Evolutionary conservation across 2,888 invertebrate genomes (phyloP).

Genomic region (Nymphalis c-album): DNA sequence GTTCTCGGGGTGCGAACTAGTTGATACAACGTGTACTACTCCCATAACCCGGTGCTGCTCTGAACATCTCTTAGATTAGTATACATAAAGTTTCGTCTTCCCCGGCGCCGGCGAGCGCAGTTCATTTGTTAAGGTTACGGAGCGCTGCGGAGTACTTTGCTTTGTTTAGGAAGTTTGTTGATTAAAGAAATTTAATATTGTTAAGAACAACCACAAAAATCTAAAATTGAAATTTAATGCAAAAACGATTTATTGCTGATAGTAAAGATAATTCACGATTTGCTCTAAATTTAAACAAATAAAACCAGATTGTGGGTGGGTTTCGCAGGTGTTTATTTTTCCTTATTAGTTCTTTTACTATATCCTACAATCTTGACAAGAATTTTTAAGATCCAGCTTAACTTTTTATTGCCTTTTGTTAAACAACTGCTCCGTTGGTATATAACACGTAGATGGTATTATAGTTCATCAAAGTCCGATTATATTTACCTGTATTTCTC

Average conservation of each 20-base stretch:
- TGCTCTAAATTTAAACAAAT: too few relatives aligned
- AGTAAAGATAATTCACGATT: too few relatives aligned
- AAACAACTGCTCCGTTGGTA: neutral
- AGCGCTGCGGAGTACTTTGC: neutral
- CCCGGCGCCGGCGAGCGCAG: slow-evolving; percentile 5
- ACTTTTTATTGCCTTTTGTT: too few relatives aligned
- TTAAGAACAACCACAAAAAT: slow-evolving; percentile 5
- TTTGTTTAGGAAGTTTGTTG: slow-evolving; percentile 6
- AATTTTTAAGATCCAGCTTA: too few relatives aligned
- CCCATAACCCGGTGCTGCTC: neutral
- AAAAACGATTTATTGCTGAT: neutral
- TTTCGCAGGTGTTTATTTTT: too few relatives aligned
- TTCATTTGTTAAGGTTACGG: slow-evolving; percentile 2
- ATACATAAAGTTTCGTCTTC: slow-evolving; percentile 15
- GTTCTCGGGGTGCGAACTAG: neutral
- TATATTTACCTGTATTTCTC: too few relatives aligned
- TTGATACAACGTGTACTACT: slow-evolving; percentile 2
- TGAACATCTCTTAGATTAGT: slow-evolving; percentile 15
- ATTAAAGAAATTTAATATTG: slow-evolving; percentile 13
- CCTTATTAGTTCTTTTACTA: too few relatives aligned
- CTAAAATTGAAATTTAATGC: neutral
- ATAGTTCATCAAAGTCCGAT: too few relatives aligned
- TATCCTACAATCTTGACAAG: too few relatives aligned
- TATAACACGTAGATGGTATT: too few relatives aligned
- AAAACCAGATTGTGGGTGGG: too few relatives aligned